A percentile compares a stretch with the other conserved stretches of the same genome.
Evolutionary conservation across 2,797 vertebrate species (phyloP).

Genomic region (Clarias pachynema): DNA sequence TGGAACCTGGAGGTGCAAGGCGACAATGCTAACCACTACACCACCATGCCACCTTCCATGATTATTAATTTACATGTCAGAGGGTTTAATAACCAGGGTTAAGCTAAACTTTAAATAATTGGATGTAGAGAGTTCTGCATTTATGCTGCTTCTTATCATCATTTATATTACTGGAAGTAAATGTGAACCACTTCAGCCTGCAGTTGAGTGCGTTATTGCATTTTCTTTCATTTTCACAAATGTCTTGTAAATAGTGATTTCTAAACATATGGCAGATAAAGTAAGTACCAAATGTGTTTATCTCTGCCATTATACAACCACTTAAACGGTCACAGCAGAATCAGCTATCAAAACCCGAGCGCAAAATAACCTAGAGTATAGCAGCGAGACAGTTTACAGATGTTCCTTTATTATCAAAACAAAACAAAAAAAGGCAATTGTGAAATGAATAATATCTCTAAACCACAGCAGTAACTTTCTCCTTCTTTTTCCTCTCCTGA

Average conservation of each 20-base stretch:
- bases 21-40: too few relatives aligned
- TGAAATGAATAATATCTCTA: background rate
- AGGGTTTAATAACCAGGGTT: too few relatives aligned
- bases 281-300: background rate
- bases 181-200: too few relatives aligned
- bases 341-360: background rate
- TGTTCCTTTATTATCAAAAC: background rate
- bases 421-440: background rate
- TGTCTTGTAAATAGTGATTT: background rate
- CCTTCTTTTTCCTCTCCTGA: background rate
- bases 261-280: background rate
- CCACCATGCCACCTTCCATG: too few relatives aligned
- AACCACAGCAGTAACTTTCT: background rate
- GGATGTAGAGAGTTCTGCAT: background rate
- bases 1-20: too few relatives aligned
- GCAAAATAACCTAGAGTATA: background rate
- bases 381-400: background rate
- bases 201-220: background rate
- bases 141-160: background rate
- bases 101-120: background rate
- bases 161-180: too few relatives aligned
- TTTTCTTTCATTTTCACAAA: background rate
- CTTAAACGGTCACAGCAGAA: background rate
- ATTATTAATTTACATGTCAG: too few relatives aligned
- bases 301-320: background rate